phyloP scores from a whole-genome alignment of 2,888 invertebrate species.

The Teinopalpus imperialis region DNA sequence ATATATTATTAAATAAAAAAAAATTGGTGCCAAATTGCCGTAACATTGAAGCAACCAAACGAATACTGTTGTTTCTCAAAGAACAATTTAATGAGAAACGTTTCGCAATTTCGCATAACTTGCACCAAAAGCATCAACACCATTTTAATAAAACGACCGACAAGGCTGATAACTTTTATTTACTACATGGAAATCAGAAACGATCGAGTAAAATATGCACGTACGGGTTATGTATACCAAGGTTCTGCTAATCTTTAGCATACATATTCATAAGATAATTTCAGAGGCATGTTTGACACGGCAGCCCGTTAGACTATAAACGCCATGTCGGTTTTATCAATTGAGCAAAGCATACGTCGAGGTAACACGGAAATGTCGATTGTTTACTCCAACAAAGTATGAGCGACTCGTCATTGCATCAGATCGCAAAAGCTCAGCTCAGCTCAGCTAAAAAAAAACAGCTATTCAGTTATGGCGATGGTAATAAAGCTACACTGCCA shows the following conservation, averaged over 20 bases:
- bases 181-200: conserved; percentile 30
- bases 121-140: conserved; percentile 25
- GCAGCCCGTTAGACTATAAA: not conserved
- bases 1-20: too few species aligned
- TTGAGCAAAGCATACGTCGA: not conserved
- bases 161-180: conserved; percentile 37
- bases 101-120: conserved; percentile 21
- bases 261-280: conserved; percentile 21
- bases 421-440: too few species aligned
- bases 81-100: too few species aligned
- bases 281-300: conserved; percentile 17
- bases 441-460: too few species aligned
- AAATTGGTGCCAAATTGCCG: too few species aligned
- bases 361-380: too few species aligned
- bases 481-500: too few species aligned
- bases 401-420: too few species aligned
- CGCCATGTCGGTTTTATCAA: not conserved
- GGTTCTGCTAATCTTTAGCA: conserved; percentile 33
- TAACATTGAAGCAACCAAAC: too few species aligned
- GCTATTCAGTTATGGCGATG: too few species aligned
- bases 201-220: conserved; percentile 30
- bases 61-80: too few species aligned
- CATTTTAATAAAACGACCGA: conserved; percentile 30
- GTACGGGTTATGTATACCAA: conserved; percentile 32
- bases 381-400: too few species aligned